These are phyloP conservation scores for Rhagoletis pomonella DNA, from an alignment of 1,140 invertebrate species.

Conservation along the genomic window DNA sequence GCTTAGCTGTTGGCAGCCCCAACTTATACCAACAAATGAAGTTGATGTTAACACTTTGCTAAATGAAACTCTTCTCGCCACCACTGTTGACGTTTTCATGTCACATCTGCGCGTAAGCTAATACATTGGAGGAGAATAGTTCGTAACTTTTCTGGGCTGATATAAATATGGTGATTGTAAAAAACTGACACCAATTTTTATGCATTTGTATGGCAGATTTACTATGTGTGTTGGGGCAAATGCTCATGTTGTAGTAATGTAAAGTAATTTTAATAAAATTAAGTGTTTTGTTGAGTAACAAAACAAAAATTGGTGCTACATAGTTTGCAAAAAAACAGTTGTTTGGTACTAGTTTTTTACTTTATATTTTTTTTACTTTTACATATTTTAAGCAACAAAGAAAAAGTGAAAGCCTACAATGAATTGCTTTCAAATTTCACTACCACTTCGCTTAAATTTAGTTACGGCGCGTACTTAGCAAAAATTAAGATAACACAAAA, in stretches of 20 bases:
- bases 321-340: too few relatives aligned
- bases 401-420: too few relatives aligned
- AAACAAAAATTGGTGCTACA: too few relatives aligned
- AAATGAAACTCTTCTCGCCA: constrained; percentile 37
- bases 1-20: constrained; percentile 17
- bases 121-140: not conserved
- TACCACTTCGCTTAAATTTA: too few relatives aligned
- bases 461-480: too few relatives aligned
- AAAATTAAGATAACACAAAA: too few relatives aligned
- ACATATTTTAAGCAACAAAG: too few relatives aligned
- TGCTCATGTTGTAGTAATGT: not conserved
- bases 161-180: not conserved
- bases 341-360: too few relatives aligned
- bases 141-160: not conserved
- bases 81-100: constrained; percentile 23
- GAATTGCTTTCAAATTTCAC: too few relatives aligned
- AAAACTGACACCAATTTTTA: constrained; percentile 25
- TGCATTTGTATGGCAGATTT: not conserved
- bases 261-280: too few relatives aligned
- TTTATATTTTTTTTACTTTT: too few relatives aligned
- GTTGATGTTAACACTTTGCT: constrained; percentile 40
- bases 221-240: not conserved
- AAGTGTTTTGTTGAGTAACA: too few relatives aligned
- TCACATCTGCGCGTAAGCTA: not conserved
- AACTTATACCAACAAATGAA: constrained; percentile 43